These are phyloP conservation scores for Stigmatopora argus DNA, from an alignment of 2,113 vertebrate species.

Conservation along the genomic window DNA sequence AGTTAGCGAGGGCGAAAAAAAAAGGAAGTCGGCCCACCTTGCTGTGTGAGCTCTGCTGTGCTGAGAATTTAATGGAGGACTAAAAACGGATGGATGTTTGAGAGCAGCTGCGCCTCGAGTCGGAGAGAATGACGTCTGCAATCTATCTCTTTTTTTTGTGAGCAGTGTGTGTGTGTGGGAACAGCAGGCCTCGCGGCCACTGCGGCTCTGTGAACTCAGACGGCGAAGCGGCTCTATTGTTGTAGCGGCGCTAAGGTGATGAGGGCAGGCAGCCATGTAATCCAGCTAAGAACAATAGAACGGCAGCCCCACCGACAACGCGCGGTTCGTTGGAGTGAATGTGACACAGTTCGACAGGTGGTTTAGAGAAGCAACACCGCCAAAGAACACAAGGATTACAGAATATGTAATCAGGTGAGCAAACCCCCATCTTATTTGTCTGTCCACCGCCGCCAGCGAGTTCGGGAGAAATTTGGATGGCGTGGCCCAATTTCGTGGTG, in stretches of 20 bases:
- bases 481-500: neutral
- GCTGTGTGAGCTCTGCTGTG: constrained; percentile 49
- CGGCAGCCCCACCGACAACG: constrained; percentile 26
- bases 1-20: neutral
- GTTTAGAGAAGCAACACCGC: neutral
- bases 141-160: constrained; percentile 36
- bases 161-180: constrained; percentile 41
- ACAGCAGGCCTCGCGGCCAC: constrained; percentile 39
- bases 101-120: constrained; percentile 46
- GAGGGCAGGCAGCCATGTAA: constrained; percentile 74
- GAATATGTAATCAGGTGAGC: neutral
- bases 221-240: constrained; percentile 56
- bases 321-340: constrained; percentile 5
- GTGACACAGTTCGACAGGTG: constrained; percentile 4
- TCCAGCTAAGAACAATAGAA: constrained; percentile 57
- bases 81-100: constrained; percentile 46
- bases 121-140: constrained; percentile 46
- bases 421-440: no score
- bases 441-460: no score
- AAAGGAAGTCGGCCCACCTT: constrained; percentile 42
- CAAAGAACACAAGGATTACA: neutral
- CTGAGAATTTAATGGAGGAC: constrained; percentile 49
- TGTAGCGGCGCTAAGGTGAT: constrained; percentile 58
- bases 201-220: constrained; percentile 55
- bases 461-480: neutral